Base-by-base conservation (phyloP, 1,140 invertebrate species). In the Dendrolimus kikuchii region DNA sequence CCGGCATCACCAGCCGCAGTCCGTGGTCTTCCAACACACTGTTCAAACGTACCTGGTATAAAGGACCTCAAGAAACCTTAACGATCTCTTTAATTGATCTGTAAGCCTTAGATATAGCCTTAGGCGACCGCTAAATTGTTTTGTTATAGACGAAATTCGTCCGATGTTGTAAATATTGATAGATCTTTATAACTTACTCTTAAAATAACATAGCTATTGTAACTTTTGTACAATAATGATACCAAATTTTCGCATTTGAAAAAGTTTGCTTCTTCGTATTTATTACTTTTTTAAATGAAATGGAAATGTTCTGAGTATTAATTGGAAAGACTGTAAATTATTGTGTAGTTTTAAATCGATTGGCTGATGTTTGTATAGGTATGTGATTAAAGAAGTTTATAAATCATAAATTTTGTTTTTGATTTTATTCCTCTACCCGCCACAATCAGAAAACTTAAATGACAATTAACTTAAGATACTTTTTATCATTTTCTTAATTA, bases 41-140 rank as follows among this genome's bases (percentile, higher is more conserved):
- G 86, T 87, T 50, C 86, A 88, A 77, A 87, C 86, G 67, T 87
- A 87, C 74, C 77, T 88, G 70, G 86, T 88, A 58, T 88, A 63
- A 60, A 60, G 54, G 51, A 57, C 53, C 54, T 66, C 66, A 68
- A 54, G 64, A 57, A 68, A 59, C 50, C 38, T 54, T 51, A 70
- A 65, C 61, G 78, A 81, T 81, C 80, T 84, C 80, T 71, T 63
- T 60, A 51, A 58, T 62, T 64, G 64, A 63, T 70, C 62, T 75
- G 66, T 78, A 74, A 80, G 54, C 60, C 59, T 63, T 70, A 70
- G 68, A 59, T 44, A 52, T 67, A 69, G 68, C 62, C 57, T 57
- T 77, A 77, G 67, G 66, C 66, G 66, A 71, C 64, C 56, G 59
- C 64, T 77, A 62, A 63, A 67, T 55, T 75, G 68, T 78, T 76